A percentile compares a stretch with the other conserved stretches of the same genome.
Conservation (phyloP, 2,113 vertebrate genomes). For the Pluvianellus socialis region DNA sequence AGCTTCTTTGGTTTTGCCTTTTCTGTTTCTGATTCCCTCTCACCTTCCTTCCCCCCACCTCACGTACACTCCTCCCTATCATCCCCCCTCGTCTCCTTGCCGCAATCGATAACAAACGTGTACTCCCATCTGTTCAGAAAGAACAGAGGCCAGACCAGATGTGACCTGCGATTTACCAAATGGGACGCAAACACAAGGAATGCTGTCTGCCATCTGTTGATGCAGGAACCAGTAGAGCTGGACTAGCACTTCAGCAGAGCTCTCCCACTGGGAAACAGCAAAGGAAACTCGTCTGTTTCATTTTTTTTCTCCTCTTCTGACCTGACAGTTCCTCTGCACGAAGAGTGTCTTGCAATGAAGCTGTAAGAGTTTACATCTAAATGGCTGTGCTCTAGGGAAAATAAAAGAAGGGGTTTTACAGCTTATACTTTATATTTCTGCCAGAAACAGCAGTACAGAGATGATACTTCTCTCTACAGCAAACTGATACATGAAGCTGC, state of each 20-base stretch:
- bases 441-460: neutral
- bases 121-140: conserved; percentile 74
- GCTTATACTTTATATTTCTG: conserved; percentile 18
- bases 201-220: conserved; percentile 82
- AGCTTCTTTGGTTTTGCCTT: neutral
- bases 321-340: conserved; percentile 63
- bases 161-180: conserved; percentile 80
- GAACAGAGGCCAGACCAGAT: conserved; percentile 77
- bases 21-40: neutral
- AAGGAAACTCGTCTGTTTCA: conserved; percentile 64
- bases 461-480: neutral
- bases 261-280: conserved; percentile 60
- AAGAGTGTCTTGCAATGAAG: conserved; percentile 27
- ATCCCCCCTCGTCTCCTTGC: neutral
- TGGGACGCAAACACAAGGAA: conserved; percentile 73
- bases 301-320: conserved; percentile 47
- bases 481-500: neutral
- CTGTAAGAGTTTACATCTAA: conserved; percentile 53
- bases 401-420: conserved; percentile 22
- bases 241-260: conserved; percentile 67
- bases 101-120: neutral
- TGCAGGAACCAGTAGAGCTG: conserved; percentile 69
- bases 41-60: neutral
- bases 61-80: neutral
- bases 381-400: conserved; percentile 7